These are phyloP conservation scores for Hycleus phaleratus DNA, from an alignment of 1,140 invertebrate species.

Conservation along the genomic window DNA sequence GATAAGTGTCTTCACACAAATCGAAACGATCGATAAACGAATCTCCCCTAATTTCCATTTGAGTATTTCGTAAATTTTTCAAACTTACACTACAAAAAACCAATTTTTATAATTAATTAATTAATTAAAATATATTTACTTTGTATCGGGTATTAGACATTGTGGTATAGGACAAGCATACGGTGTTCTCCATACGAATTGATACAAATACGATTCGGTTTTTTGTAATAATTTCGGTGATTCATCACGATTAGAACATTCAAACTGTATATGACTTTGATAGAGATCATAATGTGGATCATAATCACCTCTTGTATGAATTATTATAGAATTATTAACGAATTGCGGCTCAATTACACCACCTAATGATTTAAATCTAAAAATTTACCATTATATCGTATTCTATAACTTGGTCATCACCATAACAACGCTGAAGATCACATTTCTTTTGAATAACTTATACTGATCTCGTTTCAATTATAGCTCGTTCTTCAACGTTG, in stretches of 20 bases:
- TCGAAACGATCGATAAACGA: too few species aligned
- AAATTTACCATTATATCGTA: not conserved
- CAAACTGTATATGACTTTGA: not conserved
- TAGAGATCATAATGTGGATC: not conserved
- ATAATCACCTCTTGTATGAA: not conserved
- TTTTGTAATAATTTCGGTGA: not conserved
- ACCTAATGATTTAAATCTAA: slow-evolving; percentile 1
- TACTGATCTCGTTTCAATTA: too few species aligned
- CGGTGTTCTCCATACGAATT: not conserved
- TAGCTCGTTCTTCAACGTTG: not conserved
- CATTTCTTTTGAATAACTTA: too few species aligned
- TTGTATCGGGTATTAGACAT: not conserved
- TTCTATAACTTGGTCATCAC: too few species aligned
- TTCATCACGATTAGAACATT: slow-evolving; percentile 2
- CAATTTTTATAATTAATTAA: too few species aligned
- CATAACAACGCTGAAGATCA: too few species aligned
- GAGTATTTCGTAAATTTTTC: too few species aligned
- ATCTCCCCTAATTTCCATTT: too few species aligned
- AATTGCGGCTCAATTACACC: not conserved
- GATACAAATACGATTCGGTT: not conserved
- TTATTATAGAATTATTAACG: not conserved
- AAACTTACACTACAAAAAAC: too few species aligned
- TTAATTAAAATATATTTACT: not conserved
- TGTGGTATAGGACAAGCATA: not conserved
- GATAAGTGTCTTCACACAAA: too few species aligned